A percentile compares a stretch with the other conserved stretches of the same genome.
These are phyloP conservation scores for Osmoderma eremita DNA, from an alignment of 2,888 invertebrate species.

Conservation along the genomic window DNA sequence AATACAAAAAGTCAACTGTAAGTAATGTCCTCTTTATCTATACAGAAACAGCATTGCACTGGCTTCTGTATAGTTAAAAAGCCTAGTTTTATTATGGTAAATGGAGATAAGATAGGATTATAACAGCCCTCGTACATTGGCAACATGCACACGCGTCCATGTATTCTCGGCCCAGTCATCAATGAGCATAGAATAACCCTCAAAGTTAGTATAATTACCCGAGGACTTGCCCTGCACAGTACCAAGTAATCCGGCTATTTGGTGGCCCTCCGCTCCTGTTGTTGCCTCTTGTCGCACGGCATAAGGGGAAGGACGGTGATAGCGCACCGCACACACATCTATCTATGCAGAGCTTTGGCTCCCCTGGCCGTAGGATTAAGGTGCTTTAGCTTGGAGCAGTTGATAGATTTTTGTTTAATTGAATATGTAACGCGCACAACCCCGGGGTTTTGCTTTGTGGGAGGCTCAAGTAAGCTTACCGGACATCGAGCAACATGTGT, in stretches of 20 bases:
- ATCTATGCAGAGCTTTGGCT: conserved; percentile 54
- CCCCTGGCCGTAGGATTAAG: conserved; percentile 60
- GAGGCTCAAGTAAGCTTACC: conserved; percentile 61
- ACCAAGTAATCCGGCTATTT: conserved; percentile 61
- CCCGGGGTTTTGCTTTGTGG: conserved; percentile 59
- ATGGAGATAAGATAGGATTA: conserved; percentile 61
- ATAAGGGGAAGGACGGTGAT: conserved; percentile 34
- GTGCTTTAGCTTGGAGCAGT: conserved; percentile 64
- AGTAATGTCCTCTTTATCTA: conserved; percentile 31
- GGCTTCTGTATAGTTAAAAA: conserved; percentile 44
- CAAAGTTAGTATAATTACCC: conserved; percentile 61
- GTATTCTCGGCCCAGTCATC: conserved; percentile 55
- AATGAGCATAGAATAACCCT: conserved; percentile 62
- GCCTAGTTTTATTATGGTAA: conserved; percentile 56
- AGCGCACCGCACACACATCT: conserved; percentile 53
- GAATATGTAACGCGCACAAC: conserved; percentile 72
- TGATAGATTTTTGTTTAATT: conserved; percentile 77
- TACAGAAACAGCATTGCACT: conserved; percentile 12
- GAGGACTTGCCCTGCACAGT: conserved; percentile 58
- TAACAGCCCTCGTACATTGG: conserved; percentile 49
- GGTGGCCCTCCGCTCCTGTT: conserved; percentile 48
- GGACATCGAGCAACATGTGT: conserved; percentile 63
- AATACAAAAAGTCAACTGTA: conserved; percentile 34
- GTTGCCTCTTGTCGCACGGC: conserved; percentile 30
- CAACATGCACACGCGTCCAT: conserved; percentile 31